Base-by-base conservation (phyloP, 2,797 vertebrate species). In the Spea hammondii region DNA sequence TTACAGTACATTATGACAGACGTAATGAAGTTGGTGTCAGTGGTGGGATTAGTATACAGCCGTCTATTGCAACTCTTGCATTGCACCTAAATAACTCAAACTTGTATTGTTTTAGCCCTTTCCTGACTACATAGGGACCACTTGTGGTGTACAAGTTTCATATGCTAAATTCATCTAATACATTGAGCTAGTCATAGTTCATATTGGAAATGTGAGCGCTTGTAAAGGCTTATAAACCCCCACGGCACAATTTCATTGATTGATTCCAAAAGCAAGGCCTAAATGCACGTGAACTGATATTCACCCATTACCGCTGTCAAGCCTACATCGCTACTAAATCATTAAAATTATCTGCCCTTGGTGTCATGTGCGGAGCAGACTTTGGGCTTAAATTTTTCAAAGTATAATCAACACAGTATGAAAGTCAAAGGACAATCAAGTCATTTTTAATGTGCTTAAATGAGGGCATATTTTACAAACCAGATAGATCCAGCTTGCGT, bases 341-440 rank as follows among this genome's bases (percentile, higher is more conserved):
- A 71, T 55, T 71, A 14, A 46, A 46, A 55, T 44, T 57, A 57
- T 71, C 49, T 71, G 51, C 45, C 70, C 70, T 57, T 55, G 50
- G 44, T 70, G 53, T 57, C 70, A 71, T 45, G 10, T 54, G 17
- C 44, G 46, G 32, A 17, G 14, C 53, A 17, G 50, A 44, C 6
- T 44, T 45, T 32, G 68, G 68, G 45, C 48, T 71, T 71, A 11
- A 49, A 70, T 70, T 32, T 17, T 46, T 50, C 48, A 55, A 55
- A 71, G 46, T 55, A 71, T 50, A 71, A 57, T 55, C n/a, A 62
- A 17, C n/a, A 62, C 6, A 62, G 12, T 32, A 62, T 32, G 32
- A 6, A 14, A 17, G 10, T n/a, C 59, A 62, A 62, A 62, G 10
- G 59, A 32, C n/a, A 17, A 32, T 9, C 13, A 6, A 17, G 59